A percentile compares a stretch with the other conserved stretches of the same genome.
Conservation (phyloP, 2,113 vertebrate genomes). For the Semnopithecus entellus region DNA sequence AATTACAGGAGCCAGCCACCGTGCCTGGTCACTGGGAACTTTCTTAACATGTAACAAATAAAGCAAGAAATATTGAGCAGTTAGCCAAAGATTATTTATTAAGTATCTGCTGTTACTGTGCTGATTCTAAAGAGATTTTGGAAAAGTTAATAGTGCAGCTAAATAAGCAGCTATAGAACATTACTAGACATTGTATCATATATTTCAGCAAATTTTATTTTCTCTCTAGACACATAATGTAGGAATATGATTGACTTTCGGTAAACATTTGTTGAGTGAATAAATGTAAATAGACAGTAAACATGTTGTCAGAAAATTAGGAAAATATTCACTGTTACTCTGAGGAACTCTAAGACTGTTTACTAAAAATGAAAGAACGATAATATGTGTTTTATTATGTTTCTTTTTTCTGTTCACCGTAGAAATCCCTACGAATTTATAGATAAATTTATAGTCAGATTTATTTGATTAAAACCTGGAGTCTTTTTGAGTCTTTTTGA, state of each 20-base stretch:
- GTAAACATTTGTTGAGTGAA: slow-evolving; percentile 8
- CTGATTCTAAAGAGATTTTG: not conserved
- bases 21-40: not conserved
- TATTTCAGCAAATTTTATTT: slow-evolving; percentile 23
- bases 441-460: slow-evolving; percentile 27
- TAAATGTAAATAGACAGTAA: slow-evolving; percentile 44
- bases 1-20: too few relatives aligned
- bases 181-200: not conserved
- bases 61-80: not conserved
- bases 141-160: not conserved
- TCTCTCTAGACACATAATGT: not conserved
- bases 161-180: not conserved
- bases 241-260: slow-evolving; percentile 20
- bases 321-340: slow-evolving; percentile 33
- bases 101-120: not conserved
- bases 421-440: not conserved
- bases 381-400: not conserved
- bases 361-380: not conserved
- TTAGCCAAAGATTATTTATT: slow-evolving; percentile 15
- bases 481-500: not conserved
- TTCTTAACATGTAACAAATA: slow-evolving; percentile 17
- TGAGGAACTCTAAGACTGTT: slow-evolving; percentile 27
- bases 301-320: slow-evolving; percentile 35
- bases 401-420: slow-evolving; percentile 33
- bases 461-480: not conserved